Evolutionary conservation across 2,888 invertebrate genomes (phyloP).

Genomic region (Chouioia cunea): DNA sequence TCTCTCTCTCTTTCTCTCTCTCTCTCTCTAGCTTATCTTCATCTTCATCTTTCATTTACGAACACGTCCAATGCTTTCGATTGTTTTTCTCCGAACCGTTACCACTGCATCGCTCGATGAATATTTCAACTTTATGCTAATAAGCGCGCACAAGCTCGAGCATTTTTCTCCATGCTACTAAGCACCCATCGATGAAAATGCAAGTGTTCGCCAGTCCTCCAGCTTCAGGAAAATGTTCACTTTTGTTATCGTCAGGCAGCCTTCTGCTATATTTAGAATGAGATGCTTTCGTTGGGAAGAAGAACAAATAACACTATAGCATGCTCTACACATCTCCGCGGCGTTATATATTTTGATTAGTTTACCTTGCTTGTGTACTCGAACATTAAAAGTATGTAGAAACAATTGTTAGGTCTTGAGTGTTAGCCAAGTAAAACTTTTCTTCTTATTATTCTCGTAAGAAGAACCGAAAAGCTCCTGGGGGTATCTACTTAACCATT

Average conservation of each 20-base stretch:
- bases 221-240: neutral
- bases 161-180: constrained; percentile 15
- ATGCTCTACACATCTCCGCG: neutral
- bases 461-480: too few relatives aligned
- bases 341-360: too few relatives aligned
- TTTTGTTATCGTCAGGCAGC: neutral
- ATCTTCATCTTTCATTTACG: constrained; percentile 46
- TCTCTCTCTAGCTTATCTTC: constrained; percentile 37
- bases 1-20: neutral
- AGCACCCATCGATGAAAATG: constrained; percentile 33
- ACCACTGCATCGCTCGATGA: constrained; percentile 35
- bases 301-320: constrained; percentile 4
- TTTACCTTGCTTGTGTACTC: too few relatives aligned
- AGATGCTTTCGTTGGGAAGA: too few relatives aligned
- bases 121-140: constrained; percentile 46
- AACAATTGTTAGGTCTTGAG: too few relatives aligned
- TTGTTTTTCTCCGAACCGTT: constrained; percentile 46
- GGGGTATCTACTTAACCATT: too few relatives aligned
- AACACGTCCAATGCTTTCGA: constrained; percentile 44
- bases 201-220: constrained; percentile 14
- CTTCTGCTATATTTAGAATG: too few relatives aligned
- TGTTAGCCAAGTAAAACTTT: too few relatives aligned
- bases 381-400: too few relatives aligned
- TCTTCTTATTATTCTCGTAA: too few relatives aligned
- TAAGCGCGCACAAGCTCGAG: neutral